Conservation (phyloP, 2,888 invertebrate genomes). For the Pollenia labialis region DNA sequence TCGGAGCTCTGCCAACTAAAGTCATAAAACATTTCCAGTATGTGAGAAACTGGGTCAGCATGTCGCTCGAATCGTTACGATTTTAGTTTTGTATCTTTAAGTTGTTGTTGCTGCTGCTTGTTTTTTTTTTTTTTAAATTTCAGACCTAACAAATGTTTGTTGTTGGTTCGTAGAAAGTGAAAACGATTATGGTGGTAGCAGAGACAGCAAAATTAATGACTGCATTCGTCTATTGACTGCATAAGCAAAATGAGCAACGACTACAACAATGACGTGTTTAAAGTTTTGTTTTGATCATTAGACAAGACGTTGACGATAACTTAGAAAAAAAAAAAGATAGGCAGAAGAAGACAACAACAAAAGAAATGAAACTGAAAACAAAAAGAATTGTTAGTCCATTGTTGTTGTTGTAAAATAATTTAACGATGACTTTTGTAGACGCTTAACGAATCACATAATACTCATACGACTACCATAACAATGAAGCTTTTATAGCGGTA, state of each 20-base stretch:
- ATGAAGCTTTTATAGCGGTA: constrained; percentile 57
- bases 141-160: constrained; percentile 65
- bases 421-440: constrained; percentile 61
- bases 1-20: constrained; percentile 39
- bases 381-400: constrained; percentile 40
- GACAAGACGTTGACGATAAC: constrained; percentile 59
- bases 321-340: constrained; percentile 24
- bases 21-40: constrained; percentile 72
- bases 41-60: constrained; percentile 82
- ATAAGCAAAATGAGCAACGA: constrained; percentile 24
- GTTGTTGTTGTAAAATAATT: constrained; percentile 50
- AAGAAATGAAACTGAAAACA: constrained; percentile 58
- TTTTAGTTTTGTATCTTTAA: constrained; percentile 48
- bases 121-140: constrained; percentile 30
- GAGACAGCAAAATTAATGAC: constrained; percentile 40
- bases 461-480: constrained; percentile 38
- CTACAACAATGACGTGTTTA: constrained; percentile 55
- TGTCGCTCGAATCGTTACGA: constrained; percentile 77
- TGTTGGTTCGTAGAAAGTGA: constrained; percentile 75
- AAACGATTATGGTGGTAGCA: constrained; percentile 73
- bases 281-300: constrained; percentile 56
- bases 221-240: constrained; percentile 33
- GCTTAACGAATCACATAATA: constrained; percentile 63
- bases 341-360: constrained; percentile 13
- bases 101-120: constrained; percentile 62